Evolutionary conservation across 2,113 vertebrate genomes (phyloP).

Genomic region (Gyps fulvus): DNA sequence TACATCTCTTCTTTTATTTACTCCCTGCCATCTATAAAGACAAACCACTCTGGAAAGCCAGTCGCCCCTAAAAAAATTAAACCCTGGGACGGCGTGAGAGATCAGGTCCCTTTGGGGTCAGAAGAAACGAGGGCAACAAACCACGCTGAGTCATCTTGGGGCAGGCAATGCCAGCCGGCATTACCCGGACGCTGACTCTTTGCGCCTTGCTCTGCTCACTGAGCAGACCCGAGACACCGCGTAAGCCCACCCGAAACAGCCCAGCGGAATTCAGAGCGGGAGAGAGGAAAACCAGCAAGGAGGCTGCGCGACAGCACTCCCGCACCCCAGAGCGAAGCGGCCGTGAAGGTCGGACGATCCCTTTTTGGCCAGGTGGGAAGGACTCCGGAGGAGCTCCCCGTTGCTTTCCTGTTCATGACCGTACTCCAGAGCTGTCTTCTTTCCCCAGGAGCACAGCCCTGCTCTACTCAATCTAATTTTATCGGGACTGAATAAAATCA

Average conservation of each 20-base stretch:
- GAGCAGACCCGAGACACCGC: background rate
- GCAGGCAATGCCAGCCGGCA: background rate
- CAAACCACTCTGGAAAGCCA: background rate
- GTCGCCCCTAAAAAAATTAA: background rate
- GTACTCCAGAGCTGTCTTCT: background rate
- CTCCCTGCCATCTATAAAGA: background rate
- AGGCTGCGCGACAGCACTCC: background rate
- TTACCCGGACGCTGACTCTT: background rate
- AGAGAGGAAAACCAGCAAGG: background rate
- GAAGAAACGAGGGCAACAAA: background rate
- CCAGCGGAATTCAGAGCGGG: background rate
- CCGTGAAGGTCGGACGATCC: accelerated
- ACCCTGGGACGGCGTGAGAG: background rate
- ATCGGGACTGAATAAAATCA: slow-evolving; percentile 12
- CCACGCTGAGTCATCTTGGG: background rate
- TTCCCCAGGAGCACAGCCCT: background rate
- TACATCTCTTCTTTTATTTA: background rate
- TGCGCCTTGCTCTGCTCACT: background rate
- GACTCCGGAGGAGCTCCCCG: accelerated
- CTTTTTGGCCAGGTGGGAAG: background rate
- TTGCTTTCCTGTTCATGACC: background rate
- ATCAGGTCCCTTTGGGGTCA: background rate
- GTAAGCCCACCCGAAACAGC: background rate
- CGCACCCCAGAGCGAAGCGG: background rate
- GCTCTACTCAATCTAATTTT: background rate